A percentile compares a stretch with the other conserved stretches of the same genome.
phyloP scores from a whole-genome alignment of 2,888 invertebrate genomes.

The Ornithoptera priamus region DNA sequence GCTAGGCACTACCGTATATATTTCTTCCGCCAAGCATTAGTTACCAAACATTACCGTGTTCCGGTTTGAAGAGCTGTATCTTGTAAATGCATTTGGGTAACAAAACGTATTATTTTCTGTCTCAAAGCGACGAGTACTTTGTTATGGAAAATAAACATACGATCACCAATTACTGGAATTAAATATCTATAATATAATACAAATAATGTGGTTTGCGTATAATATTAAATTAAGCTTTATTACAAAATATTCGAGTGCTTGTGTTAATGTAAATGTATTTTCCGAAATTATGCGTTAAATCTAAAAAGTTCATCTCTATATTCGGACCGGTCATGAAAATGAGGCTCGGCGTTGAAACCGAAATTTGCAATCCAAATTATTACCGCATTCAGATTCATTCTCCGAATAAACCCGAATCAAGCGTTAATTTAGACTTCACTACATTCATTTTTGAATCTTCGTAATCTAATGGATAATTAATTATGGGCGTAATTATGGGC shows the following conservation, averaged over 20 bases:
- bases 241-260: conserved; percentile 5
- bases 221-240: conserved; percentile 2
- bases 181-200: background rate
- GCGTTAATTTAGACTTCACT: conserved; percentile 21
- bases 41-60: too few species aligned
- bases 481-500: conserved; percentile 10
- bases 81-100: too few species aligned
- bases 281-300: conserved; percentile 22
- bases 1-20: too few species aligned
- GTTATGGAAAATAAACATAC: too few species aligned
- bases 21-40: too few species aligned
- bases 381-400: conserved; percentile 29
- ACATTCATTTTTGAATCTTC: conserved; percentile 8
- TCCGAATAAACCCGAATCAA: conserved; percentile 24
- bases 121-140: too few species aligned
- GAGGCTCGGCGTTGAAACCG: conserved; percentile 20
- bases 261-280: conserved; percentile 18
- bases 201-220: background rate
- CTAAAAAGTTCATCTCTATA: conserved; percentile 25
- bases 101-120: too few species aligned
- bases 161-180: background rate
- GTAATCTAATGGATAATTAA: conserved; percentile 15
- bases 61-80: too few species aligned
- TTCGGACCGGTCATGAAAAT: conserved; percentile 27
- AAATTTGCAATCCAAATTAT: conserved; percentile 32